Conservation (phyloP, 1,140 invertebrate genomes). For the Tetranychus urticae region DNA sequence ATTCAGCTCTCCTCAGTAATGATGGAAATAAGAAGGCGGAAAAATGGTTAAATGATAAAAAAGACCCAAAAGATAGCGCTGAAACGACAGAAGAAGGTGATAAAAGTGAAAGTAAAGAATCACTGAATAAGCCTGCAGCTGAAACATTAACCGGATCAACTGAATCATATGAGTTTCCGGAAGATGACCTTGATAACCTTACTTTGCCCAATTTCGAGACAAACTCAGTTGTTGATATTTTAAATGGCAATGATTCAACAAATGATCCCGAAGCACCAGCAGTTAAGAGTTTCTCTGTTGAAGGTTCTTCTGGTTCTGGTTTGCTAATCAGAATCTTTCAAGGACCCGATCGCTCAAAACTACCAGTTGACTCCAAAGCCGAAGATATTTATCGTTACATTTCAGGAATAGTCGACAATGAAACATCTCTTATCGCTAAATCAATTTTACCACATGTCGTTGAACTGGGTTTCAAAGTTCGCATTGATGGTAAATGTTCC, state of each 20-base stretch:
- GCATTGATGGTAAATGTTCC: slow-evolving; percentile 2
- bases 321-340: slow-evolving; percentile 1
- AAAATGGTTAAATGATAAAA: not conserved
- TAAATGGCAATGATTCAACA: not conserved
- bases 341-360: slow-evolving; percentile 1
- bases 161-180: not conserved
- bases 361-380: not conserved
- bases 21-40: not conserved
- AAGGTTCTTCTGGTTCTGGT: not conserved
- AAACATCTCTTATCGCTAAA: not conserved
- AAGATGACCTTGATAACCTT: not conserved
- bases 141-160: too few relatives aligned
- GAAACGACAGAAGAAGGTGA: not conserved
- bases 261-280: not conserved
- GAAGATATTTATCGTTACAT: slow-evolving; percentile 5
- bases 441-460: not conserved
- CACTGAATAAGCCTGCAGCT: too few relatives aligned
- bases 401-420: not conserved
- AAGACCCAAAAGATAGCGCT: not conserved
- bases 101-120: not conserved
- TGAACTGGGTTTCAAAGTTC: not conserved
- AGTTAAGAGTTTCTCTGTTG: not conserved
- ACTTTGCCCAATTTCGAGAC: not conserved
- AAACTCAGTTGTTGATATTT: not conserved
- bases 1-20: not conserved